These are phyloP conservation scores for Melitaea cinxia DNA, from an alignment of 1,140 invertebrate genomes.

Conservation along the genomic window DNA sequence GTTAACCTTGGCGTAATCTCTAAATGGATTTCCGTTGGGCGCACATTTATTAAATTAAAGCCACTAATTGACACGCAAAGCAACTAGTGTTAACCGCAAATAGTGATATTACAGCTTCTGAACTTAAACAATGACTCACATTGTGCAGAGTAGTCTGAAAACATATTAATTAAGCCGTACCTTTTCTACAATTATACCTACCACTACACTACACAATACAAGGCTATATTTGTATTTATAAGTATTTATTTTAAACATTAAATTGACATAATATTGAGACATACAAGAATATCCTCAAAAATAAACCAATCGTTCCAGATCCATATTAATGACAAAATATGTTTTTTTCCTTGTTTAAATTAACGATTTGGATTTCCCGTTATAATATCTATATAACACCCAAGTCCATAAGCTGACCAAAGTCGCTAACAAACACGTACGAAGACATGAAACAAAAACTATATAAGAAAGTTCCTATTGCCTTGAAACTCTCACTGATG, in stretches of 20 bases:
- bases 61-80: constrained; percentile 67
- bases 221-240: background rate
- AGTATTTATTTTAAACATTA: background rate
- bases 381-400: no score
- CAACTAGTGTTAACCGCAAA: constrained; percentile 54
- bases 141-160: constrained; percentile 40
- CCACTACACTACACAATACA: background rate
- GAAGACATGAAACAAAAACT: background rate
- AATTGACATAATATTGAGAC: background rate
- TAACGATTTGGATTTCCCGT: no score
- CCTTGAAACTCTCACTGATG: background rate
- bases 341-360: no score
- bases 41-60: constrained; percentile 42
- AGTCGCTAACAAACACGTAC: no score
- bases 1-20: constrained; percentile 46
- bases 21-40: constrained; percentile 43
- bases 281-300: no score
- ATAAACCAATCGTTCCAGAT: no score
- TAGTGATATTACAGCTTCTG: constrained; percentile 47
- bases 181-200: constrained; percentile 25
- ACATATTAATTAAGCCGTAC: constrained; percentile 41
- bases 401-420: no score
- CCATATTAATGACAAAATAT: no score
- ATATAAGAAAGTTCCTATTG: background rate
- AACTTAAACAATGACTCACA: constrained; percentile 55